Conservation (phyloP, 2,113 vertebrate genomes). For the Forbesichthys papilliferus region DNA sequence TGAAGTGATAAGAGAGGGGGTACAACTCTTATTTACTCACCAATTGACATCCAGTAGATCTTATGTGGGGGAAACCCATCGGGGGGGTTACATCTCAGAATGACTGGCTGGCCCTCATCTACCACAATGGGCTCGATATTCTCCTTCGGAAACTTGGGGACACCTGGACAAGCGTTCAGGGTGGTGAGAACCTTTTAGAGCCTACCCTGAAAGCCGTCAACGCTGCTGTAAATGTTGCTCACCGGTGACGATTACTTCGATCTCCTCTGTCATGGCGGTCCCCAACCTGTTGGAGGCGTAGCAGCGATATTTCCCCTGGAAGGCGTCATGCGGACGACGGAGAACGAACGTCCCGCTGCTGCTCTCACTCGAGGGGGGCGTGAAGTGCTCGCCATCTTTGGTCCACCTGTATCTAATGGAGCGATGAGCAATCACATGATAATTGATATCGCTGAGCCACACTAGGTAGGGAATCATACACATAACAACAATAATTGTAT, state of each 20-base stretch:
- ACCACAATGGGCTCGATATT: constrained; percentile 78
- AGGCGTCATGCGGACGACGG: constrained; percentile 74
- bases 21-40: constrained; percentile 71
- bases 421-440: not conserved
- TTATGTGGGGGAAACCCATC: constrained; percentile 82
- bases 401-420: constrained; percentile 87
- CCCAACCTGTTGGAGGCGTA: constrained; percentile 88
- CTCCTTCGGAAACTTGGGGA: constrained; percentile 92
- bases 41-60: constrained; percentile 93
- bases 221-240: constrained; percentile 54
- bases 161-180: constrained; percentile 60
- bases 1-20: not conserved
- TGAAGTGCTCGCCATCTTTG: constrained; percentile 82
- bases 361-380: constrained; percentile 63
- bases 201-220: not conserved
- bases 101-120: constrained; percentile 83
- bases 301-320: constrained; percentile 90
- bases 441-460: not conserved
- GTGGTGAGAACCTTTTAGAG: not conserved
- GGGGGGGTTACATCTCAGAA: constrained; percentile 87
- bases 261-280: constrained; percentile 88
- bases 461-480: too few relatives aligned
- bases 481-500: too few relatives aligned
- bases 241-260: constrained; percentile 85
- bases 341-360: constrained; percentile 84